Conservation (phyloP, 2,888 invertebrate species). For the Caenorhabditis sulstoni region DNA sequence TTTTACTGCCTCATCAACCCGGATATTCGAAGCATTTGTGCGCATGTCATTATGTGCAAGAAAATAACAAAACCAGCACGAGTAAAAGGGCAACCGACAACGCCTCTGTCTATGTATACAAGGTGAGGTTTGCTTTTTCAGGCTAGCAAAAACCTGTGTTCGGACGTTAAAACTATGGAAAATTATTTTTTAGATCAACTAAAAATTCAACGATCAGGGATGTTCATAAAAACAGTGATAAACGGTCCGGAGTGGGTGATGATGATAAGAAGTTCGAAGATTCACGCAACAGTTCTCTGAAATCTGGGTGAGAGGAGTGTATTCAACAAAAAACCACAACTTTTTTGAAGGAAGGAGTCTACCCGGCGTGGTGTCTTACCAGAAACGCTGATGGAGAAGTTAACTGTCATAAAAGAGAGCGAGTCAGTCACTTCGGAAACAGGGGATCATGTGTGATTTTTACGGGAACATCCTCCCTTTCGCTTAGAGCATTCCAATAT, state of each 20-base stretch:
- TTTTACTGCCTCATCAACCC: slow-evolving; percentile 81
- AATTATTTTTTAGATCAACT: too few relatives aligned
- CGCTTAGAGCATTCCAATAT: neutral
- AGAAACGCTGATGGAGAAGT: slow-evolving; percentile 65
- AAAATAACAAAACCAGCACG: slow-evolving; percentile 70
- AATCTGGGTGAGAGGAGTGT: slow-evolving; percentile 40
- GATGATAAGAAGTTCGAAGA: slow-evolving; percentile 46
- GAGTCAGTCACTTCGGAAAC: slow-evolving; percentile 68
- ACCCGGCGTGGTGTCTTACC: slow-evolving; percentile 44
- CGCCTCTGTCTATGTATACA: slow-evolving; percentile 71
- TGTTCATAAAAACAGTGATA: slow-evolving; percentile 51
- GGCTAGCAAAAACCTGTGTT: too few relatives aligned
- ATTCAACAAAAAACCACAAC: neutral
- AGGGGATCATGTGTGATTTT: slow-evolving; percentile 64
- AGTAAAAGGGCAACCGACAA: slow-evolving; percentile 72
- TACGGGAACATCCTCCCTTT: slow-evolving; percentile 13
- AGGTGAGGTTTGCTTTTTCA: slow-evolving; percentile 47
- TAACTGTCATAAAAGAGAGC: slow-evolving; percentile 71
- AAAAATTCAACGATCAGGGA: slow-evolving; percentile 69
- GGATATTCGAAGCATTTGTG: slow-evolving; percentile 75
- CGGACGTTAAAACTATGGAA: too few relatives aligned
- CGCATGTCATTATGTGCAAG: slow-evolving; percentile 74
- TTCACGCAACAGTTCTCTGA: slow-evolving; percentile 53
- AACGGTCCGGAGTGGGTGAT: slow-evolving; percentile 23
- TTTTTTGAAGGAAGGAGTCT: slow-evolving; percentile 45